Percentiles rank a stretch among this genome's conserved stretches.
Evolutionary conservation across 2,888 invertebrate genomes (phyloP).

Genomic region (Neelides folsomi): DNA sequence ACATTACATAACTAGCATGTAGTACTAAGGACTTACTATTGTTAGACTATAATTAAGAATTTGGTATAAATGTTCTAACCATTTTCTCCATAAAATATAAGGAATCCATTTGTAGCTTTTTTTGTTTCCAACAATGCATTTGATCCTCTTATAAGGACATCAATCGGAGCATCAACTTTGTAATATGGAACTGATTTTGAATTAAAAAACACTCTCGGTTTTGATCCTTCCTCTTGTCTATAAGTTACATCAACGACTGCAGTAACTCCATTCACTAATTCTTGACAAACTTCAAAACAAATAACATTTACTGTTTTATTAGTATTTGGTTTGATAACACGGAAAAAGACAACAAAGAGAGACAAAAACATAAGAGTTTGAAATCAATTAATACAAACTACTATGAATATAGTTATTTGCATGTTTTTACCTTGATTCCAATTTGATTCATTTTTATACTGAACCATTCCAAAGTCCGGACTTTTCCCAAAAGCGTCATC

Average conservation of each 20-base stretch:
- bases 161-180: constrained; percentile 25
- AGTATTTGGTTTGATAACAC: too few species aligned
- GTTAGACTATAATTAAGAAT: background rate
- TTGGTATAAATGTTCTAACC: constrained; percentile 13
- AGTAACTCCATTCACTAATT: constrained; percentile 44
- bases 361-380: too few species aligned
- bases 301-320: background rate
- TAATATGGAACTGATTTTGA: constrained; percentile 27
- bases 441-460: constrained; percentile 23
- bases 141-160: constrained; percentile 23
- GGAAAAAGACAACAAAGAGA: too few species aligned
- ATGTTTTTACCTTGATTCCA: constrained; percentile 21
- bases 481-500: constrained; percentile 14
- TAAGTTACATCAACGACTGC: constrained; percentile 51
- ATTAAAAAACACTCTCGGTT: constrained; percentile 23
- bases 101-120: constrained; percentile 31
- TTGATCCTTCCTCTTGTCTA: constrained; percentile 19
- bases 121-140: constrained; percentile 24
- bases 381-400: constrained; percentile 3
- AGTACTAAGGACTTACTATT: background rate
- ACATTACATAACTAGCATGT: background rate
- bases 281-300: constrained; percentile 44
- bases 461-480: constrained; percentile 16
- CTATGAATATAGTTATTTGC: background rate
- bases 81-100: constrained; percentile 27